These are phyloP conservation scores for Spodoptera exigua DNA, from an alignment of 2,888 invertebrate species.

Conservation along the genomic window DNA sequence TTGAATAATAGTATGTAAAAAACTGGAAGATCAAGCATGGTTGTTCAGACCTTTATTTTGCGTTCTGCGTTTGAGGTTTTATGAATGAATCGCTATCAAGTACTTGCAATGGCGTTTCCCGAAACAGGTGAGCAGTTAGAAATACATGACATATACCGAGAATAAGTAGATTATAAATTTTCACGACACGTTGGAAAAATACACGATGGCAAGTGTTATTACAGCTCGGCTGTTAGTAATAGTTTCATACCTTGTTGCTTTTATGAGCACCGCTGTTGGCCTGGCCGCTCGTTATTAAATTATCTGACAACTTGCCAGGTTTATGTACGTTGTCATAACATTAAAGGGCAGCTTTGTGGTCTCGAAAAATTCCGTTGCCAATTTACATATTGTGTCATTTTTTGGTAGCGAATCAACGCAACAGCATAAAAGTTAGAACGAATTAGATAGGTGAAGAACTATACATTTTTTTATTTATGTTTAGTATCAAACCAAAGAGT, in stretches of 20 bases:
- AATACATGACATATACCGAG: background rate
- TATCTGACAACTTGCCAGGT: conserved; percentile 58
- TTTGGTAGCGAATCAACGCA: background rate
- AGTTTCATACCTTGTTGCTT: conserved; percentile 60
- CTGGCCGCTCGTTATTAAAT: conserved; percentile 53
- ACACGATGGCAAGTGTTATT: conserved; percentile 27
- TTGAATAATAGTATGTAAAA: no score
- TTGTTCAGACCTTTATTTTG: no score
- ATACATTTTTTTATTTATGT: no score
- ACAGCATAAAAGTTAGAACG: no score
- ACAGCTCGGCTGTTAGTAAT: conserved; percentile 39
- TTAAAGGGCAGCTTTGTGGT: conserved; percentile 38
- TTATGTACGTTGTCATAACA: conserved; percentile 45
- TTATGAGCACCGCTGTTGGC: conserved; percentile 44
- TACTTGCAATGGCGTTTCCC: no score
- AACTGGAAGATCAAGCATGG: no score
- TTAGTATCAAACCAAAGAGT: no score
- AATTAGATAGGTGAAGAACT: no score
- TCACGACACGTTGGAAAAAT: conserved; percentile 19
- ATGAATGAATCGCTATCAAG: no score
- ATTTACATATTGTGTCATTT: conserved; percentile 23
- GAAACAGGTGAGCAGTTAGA: no score
- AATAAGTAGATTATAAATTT: conserved; percentile 16
- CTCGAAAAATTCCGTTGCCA: conserved; percentile 35
- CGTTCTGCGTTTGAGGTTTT: no score